These are phyloP conservation scores for Andrena marginata DNA, from an alignment of 2,888 invertebrate species.

Conservation along the genomic window DNA sequence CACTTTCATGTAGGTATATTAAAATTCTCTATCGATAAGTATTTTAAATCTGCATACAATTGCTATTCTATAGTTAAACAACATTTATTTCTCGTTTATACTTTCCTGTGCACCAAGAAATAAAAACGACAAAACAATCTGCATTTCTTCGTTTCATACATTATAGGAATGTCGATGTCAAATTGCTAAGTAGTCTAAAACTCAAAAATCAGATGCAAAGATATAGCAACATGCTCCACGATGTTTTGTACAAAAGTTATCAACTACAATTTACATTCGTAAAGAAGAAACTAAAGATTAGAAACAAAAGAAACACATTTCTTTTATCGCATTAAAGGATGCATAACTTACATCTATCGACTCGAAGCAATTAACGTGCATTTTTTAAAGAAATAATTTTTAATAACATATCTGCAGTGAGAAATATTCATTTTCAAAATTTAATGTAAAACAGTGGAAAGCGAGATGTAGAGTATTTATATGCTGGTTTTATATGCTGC, in stretches of 20 bases:
- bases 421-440: not conserved
- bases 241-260: slow-evolving; percentile 3
- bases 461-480: not conserved
- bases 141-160: not conserved
- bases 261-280: slow-evolving; percentile 20
- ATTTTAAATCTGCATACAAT: slow-evolving; percentile 13
- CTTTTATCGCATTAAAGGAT: slow-evolving; percentile 9
- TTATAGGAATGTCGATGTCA: slow-evolving; percentile 7
- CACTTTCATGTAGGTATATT: not conserved
- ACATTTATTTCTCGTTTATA: slow-evolving; percentile 21
- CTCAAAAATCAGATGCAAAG: not conserved
- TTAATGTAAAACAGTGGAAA: slow-evolving; percentile 4
- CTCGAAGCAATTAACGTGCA: not conserved
- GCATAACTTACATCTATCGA: not conserved
- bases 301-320: slow-evolving; percentile 22
- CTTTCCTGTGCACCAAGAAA: slow-evolving; percentile 18
- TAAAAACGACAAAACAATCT: slow-evolving; percentile 11
- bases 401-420: not conserved
- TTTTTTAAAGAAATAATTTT: not conserved
- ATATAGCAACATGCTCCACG: slow-evolving; percentile 16
- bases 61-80: not conserved
- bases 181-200: slow-evolving; percentile 4
- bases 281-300: slow-evolving; percentile 12
- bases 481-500: slow-evolving; percentile 8
- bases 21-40: slow-evolving; percentile 5